phyloP scores from a whole-genome alignment of 2,113 vertebrate genomes.

The Phyllostomus hastatus region DNA sequence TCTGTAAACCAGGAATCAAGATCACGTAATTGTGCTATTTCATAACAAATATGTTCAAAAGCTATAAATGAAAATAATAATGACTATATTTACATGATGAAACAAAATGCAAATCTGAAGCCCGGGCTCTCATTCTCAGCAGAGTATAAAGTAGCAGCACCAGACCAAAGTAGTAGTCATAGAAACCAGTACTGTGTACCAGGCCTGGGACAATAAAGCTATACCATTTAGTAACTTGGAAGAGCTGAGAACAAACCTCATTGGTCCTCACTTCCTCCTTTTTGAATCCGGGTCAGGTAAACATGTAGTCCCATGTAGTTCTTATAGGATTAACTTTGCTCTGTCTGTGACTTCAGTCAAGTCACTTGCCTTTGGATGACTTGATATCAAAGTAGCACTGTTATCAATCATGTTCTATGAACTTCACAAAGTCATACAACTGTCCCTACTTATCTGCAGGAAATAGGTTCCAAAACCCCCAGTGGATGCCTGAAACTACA shows the following conservation, averaged over 20 bases:
- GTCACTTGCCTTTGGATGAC: background rate
- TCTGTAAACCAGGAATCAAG: slow-evolving; percentile 32
- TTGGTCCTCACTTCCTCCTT: background rate
- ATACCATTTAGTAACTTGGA: background rate
- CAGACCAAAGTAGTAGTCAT: background rate
- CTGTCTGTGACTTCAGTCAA: background rate
- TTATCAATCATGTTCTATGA: background rate
- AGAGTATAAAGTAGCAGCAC: background rate
- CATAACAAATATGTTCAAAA: slow-evolving; percentile 10
- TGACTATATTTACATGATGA: background rate
- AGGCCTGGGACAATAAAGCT: background rate
- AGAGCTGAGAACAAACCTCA: background rate
- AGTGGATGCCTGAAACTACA: background rate
- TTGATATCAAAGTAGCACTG: background rate
- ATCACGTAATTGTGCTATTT: slow-evolving; percentile 1
- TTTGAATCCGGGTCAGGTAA: background rate
- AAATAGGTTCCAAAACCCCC: background rate
- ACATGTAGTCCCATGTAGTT: background rate
- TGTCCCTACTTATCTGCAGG: background rate
- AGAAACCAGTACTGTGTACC: background rate
- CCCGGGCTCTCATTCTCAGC: background rate
- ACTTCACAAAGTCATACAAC: background rate
- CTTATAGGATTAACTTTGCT: background rate
- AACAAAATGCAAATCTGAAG: background rate
- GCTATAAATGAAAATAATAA: background rate